Percentiles rank a stretch among this genome's conserved stretches.
Conservation (phyloP, 2,797 vertebrate genomes). For the Florisuga fusca region DNA sequence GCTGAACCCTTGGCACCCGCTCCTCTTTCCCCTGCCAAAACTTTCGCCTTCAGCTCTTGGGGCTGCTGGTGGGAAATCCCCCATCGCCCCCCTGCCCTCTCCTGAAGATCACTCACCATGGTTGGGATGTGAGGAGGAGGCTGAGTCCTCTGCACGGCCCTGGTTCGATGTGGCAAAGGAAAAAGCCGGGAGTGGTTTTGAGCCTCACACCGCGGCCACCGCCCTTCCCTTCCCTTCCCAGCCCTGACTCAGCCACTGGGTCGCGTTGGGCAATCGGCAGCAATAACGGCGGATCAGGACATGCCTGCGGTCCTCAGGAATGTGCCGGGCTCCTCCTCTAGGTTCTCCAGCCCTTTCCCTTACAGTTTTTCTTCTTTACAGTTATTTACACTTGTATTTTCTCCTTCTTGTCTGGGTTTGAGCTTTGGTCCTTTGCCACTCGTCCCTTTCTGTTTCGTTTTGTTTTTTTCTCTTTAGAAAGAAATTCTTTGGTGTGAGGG, state of each 20-base stretch:
- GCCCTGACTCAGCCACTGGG: neutral
- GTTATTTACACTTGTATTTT: accelerated
- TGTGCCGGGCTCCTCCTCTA: neutral
- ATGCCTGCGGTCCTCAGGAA: neutral
- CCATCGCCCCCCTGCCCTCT: accelerated
- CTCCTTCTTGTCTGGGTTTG: accelerated
- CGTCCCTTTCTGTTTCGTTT: accelerated
- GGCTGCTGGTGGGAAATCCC: neutral
- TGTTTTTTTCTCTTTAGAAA: no score
- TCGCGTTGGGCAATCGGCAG: neutral
- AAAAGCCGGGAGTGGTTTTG: neutral
- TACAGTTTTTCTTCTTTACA: accelerated
- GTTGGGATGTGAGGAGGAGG: neutral
- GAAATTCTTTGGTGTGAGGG: no score
- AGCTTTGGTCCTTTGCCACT: no score
- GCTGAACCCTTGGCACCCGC: neutral
- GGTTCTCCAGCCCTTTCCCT: accelerated
- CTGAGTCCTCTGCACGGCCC: accelerated
- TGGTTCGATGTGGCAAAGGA: neutral
- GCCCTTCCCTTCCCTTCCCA: neutral
- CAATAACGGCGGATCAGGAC: neutral
- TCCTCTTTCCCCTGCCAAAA: neutral
- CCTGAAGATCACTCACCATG: slow-evolving; percentile 56
- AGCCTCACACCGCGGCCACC: neutral
- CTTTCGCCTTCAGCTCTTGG: neutral